Evolutionary conservation across 2,113 vertebrate genomes (phyloP).

Genomic region (Andinoacara biseriatus): DNA sequence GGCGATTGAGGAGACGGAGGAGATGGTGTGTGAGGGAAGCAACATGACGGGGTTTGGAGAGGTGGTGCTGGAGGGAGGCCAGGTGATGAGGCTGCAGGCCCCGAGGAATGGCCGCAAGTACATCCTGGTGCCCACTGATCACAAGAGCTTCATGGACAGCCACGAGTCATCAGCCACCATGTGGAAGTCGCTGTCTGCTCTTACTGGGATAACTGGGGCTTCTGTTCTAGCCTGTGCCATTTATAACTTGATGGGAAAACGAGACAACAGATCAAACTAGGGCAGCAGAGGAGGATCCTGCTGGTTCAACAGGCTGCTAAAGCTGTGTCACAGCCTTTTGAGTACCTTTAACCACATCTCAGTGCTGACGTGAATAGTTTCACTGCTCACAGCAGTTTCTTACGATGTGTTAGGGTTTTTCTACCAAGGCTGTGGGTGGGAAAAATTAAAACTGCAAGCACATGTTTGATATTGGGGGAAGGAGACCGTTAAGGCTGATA

Average conservation of each 20-base stretch:
- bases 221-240: constrained; percentile 58
- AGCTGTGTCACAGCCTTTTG: neutral
- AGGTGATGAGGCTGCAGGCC: constrained; percentile 72
- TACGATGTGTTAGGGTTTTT: neutral
- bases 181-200: constrained; percentile 72
- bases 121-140: constrained; percentile 67
- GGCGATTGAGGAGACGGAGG: constrained; percentile 70
- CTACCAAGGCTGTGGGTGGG: neutral
- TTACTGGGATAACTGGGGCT: constrained; percentile 68
- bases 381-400: neutral
- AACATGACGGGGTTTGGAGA: constrained; percentile 79
- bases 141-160: constrained; percentile 74
- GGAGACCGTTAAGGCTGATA: too few relatives aligned
- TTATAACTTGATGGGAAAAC: constrained; percentile 18
- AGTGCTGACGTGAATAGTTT: neutral
- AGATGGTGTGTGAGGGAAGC: constrained; percentile 76
- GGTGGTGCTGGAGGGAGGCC: constrained; percentile 76
- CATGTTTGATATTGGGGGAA: too few relatives aligned
- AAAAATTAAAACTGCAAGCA: neutral
- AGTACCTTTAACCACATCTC: neutral
- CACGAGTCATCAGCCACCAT: constrained; percentile 71
- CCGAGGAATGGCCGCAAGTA: constrained; percentile 73
- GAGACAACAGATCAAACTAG: constrained; percentile 43
- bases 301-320: neutral
- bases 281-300: neutral